Evolutionary conservation across 2,113 vertebrate genomes (phyloP).

Genomic region (Paratilapia polleni): DNA sequence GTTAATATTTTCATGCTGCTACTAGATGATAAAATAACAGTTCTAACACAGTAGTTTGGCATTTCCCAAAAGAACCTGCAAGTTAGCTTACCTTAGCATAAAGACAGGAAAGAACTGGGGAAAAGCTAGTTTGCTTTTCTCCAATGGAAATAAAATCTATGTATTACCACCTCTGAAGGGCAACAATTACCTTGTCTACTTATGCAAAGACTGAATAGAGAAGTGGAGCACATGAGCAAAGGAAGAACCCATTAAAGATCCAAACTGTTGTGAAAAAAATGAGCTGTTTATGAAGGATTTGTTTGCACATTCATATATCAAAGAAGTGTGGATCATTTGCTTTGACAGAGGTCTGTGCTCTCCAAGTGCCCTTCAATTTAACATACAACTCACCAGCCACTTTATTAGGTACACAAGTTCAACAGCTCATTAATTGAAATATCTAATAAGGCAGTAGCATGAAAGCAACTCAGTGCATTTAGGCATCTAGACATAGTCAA

Average conservation of each 20-base stretch:
- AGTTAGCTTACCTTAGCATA: background rate
- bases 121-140: background rate
- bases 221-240: conserved; percentile 1
- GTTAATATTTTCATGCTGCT: background rate
- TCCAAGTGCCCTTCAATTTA: too few species aligned
- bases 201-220: background rate
- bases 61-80: background rate
- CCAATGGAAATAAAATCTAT: background rate
- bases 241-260: background rate
- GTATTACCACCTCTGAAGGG: background rate
- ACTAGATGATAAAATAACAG: background rate
- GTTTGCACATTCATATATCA: background rate
- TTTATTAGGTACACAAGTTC: too few species aligned
- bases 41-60: background rate
- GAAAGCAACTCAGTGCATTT: too few species aligned
- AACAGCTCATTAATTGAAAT: too few species aligned
- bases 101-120: background rate
- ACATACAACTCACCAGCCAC: too few species aligned
- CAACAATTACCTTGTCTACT: background rate
- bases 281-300: background rate
- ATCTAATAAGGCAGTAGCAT: too few species aligned
- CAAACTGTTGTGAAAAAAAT: background rate
- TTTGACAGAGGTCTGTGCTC: background rate
- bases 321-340: background rate
- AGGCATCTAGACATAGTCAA: too few species aligned